Base-by-base conservation (phyloP, 1,140 invertebrate species). In the Globodera rostochiensis region DNA sequence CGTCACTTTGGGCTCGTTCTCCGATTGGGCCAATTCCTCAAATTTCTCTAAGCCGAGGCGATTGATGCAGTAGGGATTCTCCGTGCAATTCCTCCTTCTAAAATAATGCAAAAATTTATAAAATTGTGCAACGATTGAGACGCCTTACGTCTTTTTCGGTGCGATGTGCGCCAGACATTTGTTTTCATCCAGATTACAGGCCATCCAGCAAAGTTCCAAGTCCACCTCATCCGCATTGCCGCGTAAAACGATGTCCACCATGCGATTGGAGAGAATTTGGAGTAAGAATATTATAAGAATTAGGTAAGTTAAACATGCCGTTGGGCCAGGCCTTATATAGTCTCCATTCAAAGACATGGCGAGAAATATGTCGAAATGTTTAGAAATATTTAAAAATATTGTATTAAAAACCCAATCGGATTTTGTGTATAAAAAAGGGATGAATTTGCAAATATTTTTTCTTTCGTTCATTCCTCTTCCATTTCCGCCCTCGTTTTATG, bases 11-110 rank as follows among this genome's bases (percentile, higher is more conserved):
- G 76, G 70, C 15, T 79, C 83, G 11, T 67, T 53, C 36, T 73
- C 50, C 19, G 83, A 74, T 45, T 77, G 19, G 11, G 80, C 74
- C 69, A 88, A 67, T 74, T 89, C 88, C 4, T 89, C 88, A 25
- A 84, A 84, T 21, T 87, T 89, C 53, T 90, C 87, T n/a, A 87
- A 49, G 4, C 87, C 87, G 21, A 88, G 78, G 3, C 87, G 80
- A 25, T 79, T 25, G 19, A 88, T 82, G 74, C 87, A 88, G 47
- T 83, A 87, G 13, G 87, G 87, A 75, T 89, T 87, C 19, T 84
- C 66, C 15, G 80, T 74, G 66, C 87, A 88, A 66, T 89, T 88
- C 25, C 19, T 21, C 6, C 49, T 60, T 57, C 84, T 84, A n/a
- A 86, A 86, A 11, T 4, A 21, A 15, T 25, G 46, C n/a, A n/a